phyloP scores from a whole-genome alignment of 2,888 invertebrate genomes.

The Penaeus monodon region DNA sequence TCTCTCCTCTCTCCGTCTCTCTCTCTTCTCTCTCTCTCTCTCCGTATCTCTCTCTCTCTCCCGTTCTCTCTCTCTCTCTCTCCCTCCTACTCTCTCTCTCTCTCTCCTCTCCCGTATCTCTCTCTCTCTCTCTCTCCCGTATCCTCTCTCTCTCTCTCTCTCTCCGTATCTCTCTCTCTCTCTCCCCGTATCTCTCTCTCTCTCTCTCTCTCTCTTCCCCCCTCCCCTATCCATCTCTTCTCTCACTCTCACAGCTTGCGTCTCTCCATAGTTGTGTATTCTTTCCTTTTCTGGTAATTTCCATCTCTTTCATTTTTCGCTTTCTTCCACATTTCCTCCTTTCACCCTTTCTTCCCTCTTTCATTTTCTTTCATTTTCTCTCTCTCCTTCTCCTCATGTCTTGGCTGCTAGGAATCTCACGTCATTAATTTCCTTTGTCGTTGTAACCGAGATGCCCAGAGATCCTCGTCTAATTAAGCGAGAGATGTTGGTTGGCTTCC shows the following conservation, averaged over 20 bases:
- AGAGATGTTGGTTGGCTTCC: neutral
- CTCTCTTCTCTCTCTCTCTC: neutral
- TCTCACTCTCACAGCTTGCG: neutral
- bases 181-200: neutral
- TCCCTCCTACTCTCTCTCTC: no score
- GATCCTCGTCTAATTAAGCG: no score
- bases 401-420: no score
- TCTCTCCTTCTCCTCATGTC: no score
- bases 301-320: neutral
- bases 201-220: neutral
- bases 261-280: neutral
- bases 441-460: no score
- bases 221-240: neutral
- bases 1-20: constrained; percentile 3
- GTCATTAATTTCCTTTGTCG: no score
- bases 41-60: neutral
- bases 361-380: neutral
- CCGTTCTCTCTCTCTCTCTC: neutral
- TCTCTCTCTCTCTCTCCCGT: neutral
- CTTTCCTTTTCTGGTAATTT: neutral
- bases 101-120: neutral
- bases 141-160: neutral
- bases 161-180: neutral
- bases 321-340: neutral
- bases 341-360: neutral